Conservation (phyloP, 1,140 invertebrate species). For the Calliphora vicina region DNA sequence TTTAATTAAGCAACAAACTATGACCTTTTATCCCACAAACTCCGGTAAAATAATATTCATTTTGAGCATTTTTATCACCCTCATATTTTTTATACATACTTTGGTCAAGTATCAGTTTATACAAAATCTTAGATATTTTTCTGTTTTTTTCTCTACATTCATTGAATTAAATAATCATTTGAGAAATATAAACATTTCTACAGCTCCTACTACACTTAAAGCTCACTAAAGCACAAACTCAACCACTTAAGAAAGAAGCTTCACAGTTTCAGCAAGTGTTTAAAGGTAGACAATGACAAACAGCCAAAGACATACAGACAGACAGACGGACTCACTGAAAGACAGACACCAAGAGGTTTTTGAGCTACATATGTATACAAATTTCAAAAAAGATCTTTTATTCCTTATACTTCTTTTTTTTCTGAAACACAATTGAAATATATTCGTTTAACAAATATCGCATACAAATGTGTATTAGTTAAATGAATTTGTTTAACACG, state of each 20-base stretch:
- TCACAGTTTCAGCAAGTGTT: background rate
- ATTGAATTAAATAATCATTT: background rate
- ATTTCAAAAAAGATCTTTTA: no score
- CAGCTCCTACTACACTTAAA: slow-evolving; percentile 1
- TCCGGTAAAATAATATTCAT: no score
- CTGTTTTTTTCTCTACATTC: background rate
- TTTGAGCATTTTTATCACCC: no score
- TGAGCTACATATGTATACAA: background rate
- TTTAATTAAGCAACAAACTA: no score
- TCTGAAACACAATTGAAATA: no score
- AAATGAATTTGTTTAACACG: background rate
- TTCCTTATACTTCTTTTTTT: no score
- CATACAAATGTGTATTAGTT: background rate
- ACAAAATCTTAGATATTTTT: background rate
- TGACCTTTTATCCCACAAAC: no score
- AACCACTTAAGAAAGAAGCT: background rate
- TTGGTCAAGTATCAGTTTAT: no score
- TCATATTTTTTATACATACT: no score
- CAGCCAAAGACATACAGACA: background rate
- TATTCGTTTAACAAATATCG: background rate
- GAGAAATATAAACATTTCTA: background rate
- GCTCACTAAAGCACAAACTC: background rate
- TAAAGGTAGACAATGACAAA: background rate
- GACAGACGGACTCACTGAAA: background rate
- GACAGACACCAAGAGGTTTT: background rate